phyloP scores from a whole-genome alignment of 2,113 vertebrate genomes.

The Anolis carolinensis region DNA sequence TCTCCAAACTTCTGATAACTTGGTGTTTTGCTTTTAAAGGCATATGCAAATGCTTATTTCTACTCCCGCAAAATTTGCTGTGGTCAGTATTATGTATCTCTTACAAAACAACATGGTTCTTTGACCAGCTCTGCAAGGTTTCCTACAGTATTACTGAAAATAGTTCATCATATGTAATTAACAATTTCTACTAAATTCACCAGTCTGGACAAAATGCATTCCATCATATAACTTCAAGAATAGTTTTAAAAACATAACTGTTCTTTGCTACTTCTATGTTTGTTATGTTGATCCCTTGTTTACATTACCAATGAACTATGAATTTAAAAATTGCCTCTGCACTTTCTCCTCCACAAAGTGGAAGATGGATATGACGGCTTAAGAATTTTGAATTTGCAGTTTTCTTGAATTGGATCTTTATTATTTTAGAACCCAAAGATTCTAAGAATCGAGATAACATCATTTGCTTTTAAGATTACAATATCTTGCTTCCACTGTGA shows the following conservation, averaged over 20 bases:
- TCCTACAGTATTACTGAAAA: not conserved
- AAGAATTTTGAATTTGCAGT: not conserved
- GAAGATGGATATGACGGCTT: not conserved
- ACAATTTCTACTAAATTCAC: not conserved
- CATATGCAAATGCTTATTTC: not conserved
- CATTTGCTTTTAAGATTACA: not conserved
- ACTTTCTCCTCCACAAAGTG: not conserved
- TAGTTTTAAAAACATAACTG: not conserved
- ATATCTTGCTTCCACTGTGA: not conserved
- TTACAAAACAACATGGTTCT: slow-evolving; percentile 15
- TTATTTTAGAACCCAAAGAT: not conserved
- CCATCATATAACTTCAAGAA: not conserved
- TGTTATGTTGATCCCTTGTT: not conserved
- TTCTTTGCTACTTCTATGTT: not conserved
- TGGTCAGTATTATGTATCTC: not conserved
- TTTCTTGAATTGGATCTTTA: not conserved
- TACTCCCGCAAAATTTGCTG: not conserved
- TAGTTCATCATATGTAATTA: not conserved
- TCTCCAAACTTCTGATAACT: not conserved
- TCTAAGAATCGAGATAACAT: not conserved
- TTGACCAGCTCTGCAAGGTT: not conserved
- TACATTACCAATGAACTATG: not conserved
- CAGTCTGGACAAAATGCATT: not conserved
- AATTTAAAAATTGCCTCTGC: not conserved
- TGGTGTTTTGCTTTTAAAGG: not conserved